Evolutionary conservation across 1,140 invertebrate genomes (phyloP), one percentile per base, ranked within the genome.

Genomic region (Hycleus cichorii): DNA sequence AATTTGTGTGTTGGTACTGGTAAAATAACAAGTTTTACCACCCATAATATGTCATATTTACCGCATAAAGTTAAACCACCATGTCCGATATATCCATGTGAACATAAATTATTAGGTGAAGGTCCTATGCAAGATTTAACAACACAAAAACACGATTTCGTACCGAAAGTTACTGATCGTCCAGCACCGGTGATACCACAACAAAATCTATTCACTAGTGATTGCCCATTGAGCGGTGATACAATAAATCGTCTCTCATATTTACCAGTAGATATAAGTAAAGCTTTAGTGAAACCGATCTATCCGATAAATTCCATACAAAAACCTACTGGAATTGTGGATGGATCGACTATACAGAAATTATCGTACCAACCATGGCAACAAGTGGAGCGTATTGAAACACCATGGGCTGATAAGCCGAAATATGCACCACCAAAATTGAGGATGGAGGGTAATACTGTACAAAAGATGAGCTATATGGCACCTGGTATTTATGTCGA

Each of bases 91-190:
- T 63, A 68, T 12, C 72, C 74, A 4, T 74, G 73, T 56, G 70
- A 72, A 47, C 68, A 73, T 49, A 70, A 69, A 52, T 57, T 70
- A 1, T 8, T 68, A n/a, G 75, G 64, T 72, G 83, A 80, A 66
- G 86, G 85, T 5, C 84, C 86, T 18, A 84, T 89, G 76, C 81
- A 87, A 68, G 79, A 82, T 57, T 73, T 81, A 54, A 88, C 86
- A 1, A 87, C 85, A 7, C 81, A 86, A 56, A 84, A 85, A 58
- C 83, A 85, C 63, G 86, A 88, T 74, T 88, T 81, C 66, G 81
- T 84, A 7, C 81, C 85, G 52, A 88, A 88, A 72, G 79, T 77
- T 0, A 69, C 74, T 46, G 72, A 74, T 2, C 72, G 64, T 53
- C 18, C 64, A 18, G 58, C 71, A 7, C 47, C 69, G n/a, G 71